Conservation (phyloP, 2,888 invertebrate species). For the Strigamia transsilvanica region DNA sequence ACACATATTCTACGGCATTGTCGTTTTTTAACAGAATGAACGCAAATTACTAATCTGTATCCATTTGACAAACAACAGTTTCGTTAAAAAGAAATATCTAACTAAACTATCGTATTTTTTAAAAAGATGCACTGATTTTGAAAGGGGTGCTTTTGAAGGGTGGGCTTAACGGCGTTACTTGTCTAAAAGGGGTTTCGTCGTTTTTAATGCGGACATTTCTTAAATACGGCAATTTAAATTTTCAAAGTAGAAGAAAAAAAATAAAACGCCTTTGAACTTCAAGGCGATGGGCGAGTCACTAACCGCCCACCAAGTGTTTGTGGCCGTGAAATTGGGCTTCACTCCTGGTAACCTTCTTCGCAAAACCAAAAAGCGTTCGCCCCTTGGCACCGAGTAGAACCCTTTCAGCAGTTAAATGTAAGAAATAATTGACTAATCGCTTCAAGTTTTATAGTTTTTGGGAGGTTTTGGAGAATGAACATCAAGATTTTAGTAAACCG, state of each 20-base stretch:
- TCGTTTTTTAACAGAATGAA: too few species aligned
- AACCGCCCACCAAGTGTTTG: conserved; percentile 20
- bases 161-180: not conserved
- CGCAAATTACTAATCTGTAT: too few species aligned
- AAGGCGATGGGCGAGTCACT: conserved; percentile 13
- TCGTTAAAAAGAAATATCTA: too few species aligned
- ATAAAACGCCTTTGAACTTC: not conserved
- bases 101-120: too few species aligned
- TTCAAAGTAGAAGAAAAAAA: conserved; percentile 8
- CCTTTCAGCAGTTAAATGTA: conserved; percentile 8
- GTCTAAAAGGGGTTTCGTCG: not conserved
- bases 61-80: too few species aligned
- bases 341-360: conserved; percentile 13
- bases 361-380: not conserved
- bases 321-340: conserved; percentile 20
- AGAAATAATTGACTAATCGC: conserved; percentile 14
- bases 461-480: conserved; percentile 5
- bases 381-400: not conserved
- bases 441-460: not conserved
- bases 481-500: not conserved
- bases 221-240: not conserved
- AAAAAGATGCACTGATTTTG: too few species aligned
- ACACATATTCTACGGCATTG: too few species aligned
- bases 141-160: conserved; percentile 9
- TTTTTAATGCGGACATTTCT: not conserved